Conservation (phyloP, 2,797 vertebrate species). For the Leptodactylus fallax region DNA sequence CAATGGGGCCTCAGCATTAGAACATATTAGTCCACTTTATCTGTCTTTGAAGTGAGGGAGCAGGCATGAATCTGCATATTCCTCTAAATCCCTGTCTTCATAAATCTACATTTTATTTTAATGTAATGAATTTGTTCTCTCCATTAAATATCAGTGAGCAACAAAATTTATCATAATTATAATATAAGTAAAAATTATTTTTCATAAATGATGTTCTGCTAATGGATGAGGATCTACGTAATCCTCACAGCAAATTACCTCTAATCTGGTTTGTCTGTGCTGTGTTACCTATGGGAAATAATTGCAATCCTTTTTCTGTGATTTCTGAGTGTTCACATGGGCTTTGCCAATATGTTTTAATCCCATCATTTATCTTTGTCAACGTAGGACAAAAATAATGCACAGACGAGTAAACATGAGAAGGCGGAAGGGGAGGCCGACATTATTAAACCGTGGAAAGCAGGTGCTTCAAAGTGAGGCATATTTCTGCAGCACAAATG, state of each 20-base stretch:
- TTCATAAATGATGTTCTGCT: conserved; percentile 85
- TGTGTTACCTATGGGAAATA: conserved; percentile 97
- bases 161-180: conserved; percentile 69
- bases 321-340: conserved; percentile 80
- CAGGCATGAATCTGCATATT: neutral
- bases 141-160: conserved; percentile 24
- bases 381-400: conserved; percentile 83
- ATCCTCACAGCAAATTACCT: conserved; percentile 95
- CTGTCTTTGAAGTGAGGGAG: too few species aligned
- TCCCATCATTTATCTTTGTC: conserved; percentile 85
- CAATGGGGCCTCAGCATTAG: too few species aligned
- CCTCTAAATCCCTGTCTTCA: neutral
- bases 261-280: conserved; percentile 93
- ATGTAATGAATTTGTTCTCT: conserved; percentile 36
- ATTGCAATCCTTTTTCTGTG: conserved; percentile 82
- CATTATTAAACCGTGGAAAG: conserved; percentile 83
- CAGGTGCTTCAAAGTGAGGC: conserved; percentile 85
- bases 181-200: conserved; percentile 79
- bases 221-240: conserved; percentile 92
- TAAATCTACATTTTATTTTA: conserved; percentile 43
- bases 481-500: conserved; percentile 75
- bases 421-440: conserved; percentile 76
- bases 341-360: conserved; percentile 97
- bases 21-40: neutral
- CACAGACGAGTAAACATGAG: conserved; percentile 88